Evolutionary conservation across 2,888 invertebrate genomes (phyloP), one percentile per base, ranked within the genome.

Genomic region (Chrysopilus asiliformis): DNA sequence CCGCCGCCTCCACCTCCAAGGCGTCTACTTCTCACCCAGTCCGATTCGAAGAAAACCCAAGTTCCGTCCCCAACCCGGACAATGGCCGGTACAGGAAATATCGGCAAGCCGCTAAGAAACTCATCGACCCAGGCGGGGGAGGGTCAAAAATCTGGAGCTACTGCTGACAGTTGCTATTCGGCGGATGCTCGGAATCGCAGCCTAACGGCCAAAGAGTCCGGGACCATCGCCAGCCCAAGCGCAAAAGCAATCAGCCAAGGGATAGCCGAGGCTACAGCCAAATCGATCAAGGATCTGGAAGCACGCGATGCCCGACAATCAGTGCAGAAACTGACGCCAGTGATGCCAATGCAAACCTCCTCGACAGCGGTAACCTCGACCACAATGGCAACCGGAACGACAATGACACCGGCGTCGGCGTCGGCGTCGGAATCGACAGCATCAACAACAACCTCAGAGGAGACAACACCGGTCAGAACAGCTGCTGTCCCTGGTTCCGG

Each of bases 91-190:
- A 26, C 26, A 26, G 12, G 9, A 5, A 26, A 7, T 22, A 7
- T 10, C 12, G 9, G 9, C 9, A 26, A n/a, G 7, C 9, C 26
- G 9, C 9, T 12, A 4, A 26, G 26, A 26, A 26, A 26, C 5
- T 10, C 5, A 5, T 10, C 4, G 9, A 26, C 13, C 6, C 6
- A 6, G 26, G 26, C 26, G 12, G 26, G 6, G 12, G 26, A 26
- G 22, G n/a, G n/a, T n/a, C 10, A 7, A n/a, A 56, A 49, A 50
- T 63, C 46, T 63, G 60, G 62, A 51, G 56, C 35, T 60, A 56
- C 43, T 63, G 62, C 61, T 63, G 62, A 63, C 63, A 66, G 52
- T 68, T 68, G 66, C 62, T 71, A 46, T 47, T 61, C 47, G 51
- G 58, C 48, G 60, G 61, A 31, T 59, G 28, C 10, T 9, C 20